Conservation (phyloP, 2,113 vertebrate genomes). For the Halichoeres trimaculatus region DNA sequence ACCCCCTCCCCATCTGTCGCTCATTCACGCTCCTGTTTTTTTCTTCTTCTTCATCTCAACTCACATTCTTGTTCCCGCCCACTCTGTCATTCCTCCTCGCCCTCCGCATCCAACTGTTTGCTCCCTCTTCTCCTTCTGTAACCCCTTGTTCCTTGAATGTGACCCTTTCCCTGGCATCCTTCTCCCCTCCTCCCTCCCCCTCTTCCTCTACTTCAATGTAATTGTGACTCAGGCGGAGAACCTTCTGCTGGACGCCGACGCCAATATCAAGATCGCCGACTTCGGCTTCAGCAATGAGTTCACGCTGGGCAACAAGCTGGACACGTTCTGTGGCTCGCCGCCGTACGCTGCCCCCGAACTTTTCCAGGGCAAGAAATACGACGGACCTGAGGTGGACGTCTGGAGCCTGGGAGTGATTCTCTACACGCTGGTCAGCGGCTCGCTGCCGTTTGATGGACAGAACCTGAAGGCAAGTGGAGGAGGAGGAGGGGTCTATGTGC, state of each 20-base stretch:
- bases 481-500: neutral
- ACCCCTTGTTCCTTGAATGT: neutral
- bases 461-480: constrained; percentile 90
- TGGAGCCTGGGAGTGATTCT: constrained; percentile 96
- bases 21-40: constrained; percentile 15
- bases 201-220: constrained; percentile 25
- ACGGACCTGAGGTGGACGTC: constrained; percentile 93
- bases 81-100: constrained; percentile 31
- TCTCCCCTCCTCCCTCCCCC: neutral
- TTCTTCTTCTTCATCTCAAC: constrained; percentile 14
- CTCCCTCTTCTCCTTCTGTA: neutral
- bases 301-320: constrained; percentile 91
- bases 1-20: constrained; percentile 24
- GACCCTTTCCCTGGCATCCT: constrained; percentile 1
- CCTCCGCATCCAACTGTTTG: constrained; percentile 16
- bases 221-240: constrained; percentile 88
- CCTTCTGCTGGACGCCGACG: constrained; percentile 90
- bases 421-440: constrained; percentile 94
- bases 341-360: constrained; percentile 94
- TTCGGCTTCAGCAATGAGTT: constrained; percentile 98
- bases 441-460: constrained; percentile 93
- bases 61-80: constrained; percentile 13
- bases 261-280: constrained; percentile 95
- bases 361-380: constrained; percentile 96
- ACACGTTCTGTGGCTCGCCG: constrained; percentile 95